Evolutionary conservation across 2,797 vertebrate genomes (phyloP), one percentile per base, ranked within the genome.

Genomic region (Clarias pachynema): DNA sequence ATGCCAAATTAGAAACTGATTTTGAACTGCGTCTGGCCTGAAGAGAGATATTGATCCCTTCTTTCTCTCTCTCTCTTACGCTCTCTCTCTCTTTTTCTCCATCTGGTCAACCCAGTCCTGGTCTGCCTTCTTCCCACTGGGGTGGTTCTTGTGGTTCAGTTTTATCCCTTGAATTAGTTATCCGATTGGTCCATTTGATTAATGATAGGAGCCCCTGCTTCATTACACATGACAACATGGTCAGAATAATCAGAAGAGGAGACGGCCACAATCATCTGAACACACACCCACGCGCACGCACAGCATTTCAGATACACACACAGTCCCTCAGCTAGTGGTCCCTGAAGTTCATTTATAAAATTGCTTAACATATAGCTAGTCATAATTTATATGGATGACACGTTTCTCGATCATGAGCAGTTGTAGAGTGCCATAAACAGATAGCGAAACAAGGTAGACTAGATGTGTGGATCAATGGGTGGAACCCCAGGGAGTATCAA

Each of bases 141-240:
- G n/a, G n/a, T n/a, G n/a, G 96, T 95, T 96, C 95, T 94, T 94
- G 95, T 95, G 95, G 96, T 97, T 96, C 94, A 95, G 96, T 91
- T 96, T 95, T 96, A 96, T 96, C 95, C 95, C 95, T 96, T 95
- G 96, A 97, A 96, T 97, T 96, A 97, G 96, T 96, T 96, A 97
- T 96, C 96, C 96, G 96, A 96, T 97, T 95, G 96, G 96, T 95
- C 94, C 94, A 93, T 95, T 95, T 97, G 96, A 97, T 97, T 97
- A 96, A 97, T 96, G 96, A 95, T 82, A 91, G 94, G 92, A 91
- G 93, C 93, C 93, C 93, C 92, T 93, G 96, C 95, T 95, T 95
- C 96, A 95, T 96, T 96, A 96, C 95, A 94, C 96, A 95, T 96
- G 96, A 97, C 96, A 96, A 94, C 95, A 94, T 93, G 95, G 95